Percentiles rank a stretch among this genome's conserved stretches.
phyloP scores from a whole-genome alignment of 2,888 invertebrate species.

The Embidobia sp. region DNA sequence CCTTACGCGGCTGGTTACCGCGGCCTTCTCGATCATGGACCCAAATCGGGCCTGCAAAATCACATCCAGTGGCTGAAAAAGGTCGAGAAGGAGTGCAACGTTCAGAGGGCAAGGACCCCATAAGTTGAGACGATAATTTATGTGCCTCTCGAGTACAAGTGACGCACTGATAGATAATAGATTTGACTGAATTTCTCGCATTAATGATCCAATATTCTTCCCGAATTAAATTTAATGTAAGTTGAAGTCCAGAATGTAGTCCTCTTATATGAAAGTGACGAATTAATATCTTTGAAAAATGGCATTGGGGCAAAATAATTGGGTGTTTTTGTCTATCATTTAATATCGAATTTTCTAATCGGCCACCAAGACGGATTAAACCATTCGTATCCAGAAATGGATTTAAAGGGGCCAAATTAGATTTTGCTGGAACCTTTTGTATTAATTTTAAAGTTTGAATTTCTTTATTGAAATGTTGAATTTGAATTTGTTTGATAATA shows the following conservation, averaged over 20 bases:
- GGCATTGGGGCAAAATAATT: not conserved
- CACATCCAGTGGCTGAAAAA: not conserved
- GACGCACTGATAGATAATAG: not conserved
- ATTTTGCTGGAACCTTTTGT: not conserved
- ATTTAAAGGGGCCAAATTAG: not conserved
- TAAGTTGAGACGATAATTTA: not conserved
- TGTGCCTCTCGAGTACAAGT: not conserved
- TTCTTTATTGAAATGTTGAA: too few species aligned
- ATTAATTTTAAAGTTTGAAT: too few species aligned
- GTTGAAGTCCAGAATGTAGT: not conserved
- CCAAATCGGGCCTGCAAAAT: not conserved
- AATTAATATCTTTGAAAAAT: not conserved
- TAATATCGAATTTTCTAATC: not conserved
- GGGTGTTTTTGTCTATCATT: slow-evolving; percentile 12
- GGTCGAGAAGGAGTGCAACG: too few species aligned
- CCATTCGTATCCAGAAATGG: not conserved
- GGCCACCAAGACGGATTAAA: not conserved
- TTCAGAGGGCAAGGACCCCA: not conserved
- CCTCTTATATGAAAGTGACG: not conserved
- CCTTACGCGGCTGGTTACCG: not conserved
- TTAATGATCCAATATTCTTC: not conserved
- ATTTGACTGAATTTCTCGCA: not conserved
- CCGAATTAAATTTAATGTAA: not conserved
- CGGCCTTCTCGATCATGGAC: not conserved
- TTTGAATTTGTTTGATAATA: not conserved